A percentile compares a stretch with the other conserved stretches of the same genome.
Conservation (phyloP, 1,140 invertebrate genomes). For the Chionoecetes opilio region DNA sequence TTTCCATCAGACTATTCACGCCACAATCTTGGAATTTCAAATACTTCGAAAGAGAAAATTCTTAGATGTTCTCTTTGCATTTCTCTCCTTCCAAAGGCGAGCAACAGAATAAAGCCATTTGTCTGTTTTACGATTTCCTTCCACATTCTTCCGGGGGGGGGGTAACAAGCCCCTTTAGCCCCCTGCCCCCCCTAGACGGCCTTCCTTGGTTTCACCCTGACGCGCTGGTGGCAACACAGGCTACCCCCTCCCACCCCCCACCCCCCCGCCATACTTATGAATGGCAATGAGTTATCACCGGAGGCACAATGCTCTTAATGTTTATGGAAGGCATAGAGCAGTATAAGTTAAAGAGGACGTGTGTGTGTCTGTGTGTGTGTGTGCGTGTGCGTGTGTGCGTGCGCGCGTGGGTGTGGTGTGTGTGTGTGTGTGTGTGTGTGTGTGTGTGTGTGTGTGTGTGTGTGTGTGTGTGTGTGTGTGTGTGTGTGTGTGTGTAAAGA, state of each 20-base stretch:
- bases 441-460: conserved; percentile 37
- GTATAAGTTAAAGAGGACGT: neutral
- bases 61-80: too few species aligned
- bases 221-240: too few species aligned
- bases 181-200: neutral
- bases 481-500: neutral
- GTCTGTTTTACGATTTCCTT: conserved; percentile 3
- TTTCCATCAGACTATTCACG: too few species aligned
- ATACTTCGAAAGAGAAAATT: too few species aligned
- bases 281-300: too few species aligned
- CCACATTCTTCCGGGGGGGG: neutral
- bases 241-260: too few species aligned
- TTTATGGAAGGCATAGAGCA: neutral
- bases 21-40: too few species aligned
- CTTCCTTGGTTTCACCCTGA: too few species aligned
- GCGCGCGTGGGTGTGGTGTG: neutral
- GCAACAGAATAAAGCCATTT: neutral
- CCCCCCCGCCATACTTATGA: too few species aligned
- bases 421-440: too few species aligned
- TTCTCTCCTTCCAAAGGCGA: too few species aligned
- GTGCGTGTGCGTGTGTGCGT: conserved; percentile 20
- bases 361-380: neutral
- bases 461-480: conserved; percentile 37
- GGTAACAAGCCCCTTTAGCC: neutral
- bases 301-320: too few species aligned